Conservation (phyloP, 2,113 vertebrate genomes). For the Aspidoscelis tigris region DNA sequence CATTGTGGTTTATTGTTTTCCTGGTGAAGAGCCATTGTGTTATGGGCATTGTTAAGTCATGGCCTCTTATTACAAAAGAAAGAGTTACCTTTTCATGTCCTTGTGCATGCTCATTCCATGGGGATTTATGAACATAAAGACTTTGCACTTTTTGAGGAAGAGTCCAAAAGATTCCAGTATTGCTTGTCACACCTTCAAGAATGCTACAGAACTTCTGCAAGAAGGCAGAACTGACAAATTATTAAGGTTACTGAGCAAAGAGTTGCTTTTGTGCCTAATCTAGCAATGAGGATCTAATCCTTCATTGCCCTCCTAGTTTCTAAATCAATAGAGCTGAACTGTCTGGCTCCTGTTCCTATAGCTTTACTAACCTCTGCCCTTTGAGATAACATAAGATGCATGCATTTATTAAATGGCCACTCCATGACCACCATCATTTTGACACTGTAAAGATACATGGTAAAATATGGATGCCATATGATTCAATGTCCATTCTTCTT, state of each 20-base stretch:
- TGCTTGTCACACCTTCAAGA: neutral
- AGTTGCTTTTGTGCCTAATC: neutral
- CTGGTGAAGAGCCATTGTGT: neutral
- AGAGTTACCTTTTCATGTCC: neutral
- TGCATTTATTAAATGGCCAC: no score
- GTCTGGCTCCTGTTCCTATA: neutral
- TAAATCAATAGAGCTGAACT: neutral
- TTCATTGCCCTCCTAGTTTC: neutral
- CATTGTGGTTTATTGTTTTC: neutral
- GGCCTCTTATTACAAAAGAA: neutral
- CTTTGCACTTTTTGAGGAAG: neutral
- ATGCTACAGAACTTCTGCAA: neutral
- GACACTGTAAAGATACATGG: neutral
- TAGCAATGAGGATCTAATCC: neutral
- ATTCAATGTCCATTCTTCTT: no score
- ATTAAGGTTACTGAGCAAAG: neutral
- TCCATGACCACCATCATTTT: no score
- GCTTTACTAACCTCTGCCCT: neutral
- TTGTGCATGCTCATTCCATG: neutral
- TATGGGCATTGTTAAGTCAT: no score
- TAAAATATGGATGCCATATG: neutral
- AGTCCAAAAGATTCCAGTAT: neutral
- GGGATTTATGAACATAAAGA: neutral
- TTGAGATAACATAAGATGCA: neutral
- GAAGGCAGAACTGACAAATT: no score